Percentiles rank a stretch among this genome's conserved stretches.
phyloP scores from a whole-genome alignment of 2,888 invertebrate genomes.

The Temnothorax unifasciatus region DNA sequence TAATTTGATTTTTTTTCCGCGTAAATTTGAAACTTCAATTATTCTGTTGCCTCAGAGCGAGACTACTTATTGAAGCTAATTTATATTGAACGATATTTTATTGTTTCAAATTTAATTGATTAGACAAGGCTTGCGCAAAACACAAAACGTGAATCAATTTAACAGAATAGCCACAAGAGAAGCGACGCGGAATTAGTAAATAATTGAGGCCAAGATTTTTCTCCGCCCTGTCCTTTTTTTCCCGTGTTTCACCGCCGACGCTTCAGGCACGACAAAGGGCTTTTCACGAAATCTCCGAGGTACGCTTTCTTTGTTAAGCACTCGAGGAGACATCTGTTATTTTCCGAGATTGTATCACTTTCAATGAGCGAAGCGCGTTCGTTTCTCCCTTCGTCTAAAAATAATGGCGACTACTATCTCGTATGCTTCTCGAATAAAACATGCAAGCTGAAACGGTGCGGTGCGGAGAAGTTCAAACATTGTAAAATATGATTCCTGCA shows the following conservation, averaged over 20 bases:
- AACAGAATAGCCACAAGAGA: constrained; percentile 7
- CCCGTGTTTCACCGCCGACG: constrained; percentile 63
- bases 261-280: constrained; percentile 75
- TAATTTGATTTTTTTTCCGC: not conserved
- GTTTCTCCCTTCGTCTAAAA: constrained; percentile 60
- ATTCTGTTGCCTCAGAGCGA: not conserved
- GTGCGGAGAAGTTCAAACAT: not conserved
- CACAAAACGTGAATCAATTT: constrained; percentile 25
- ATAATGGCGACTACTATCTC: constrained; percentile 59
- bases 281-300: constrained; percentile 74
- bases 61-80: not conserved
- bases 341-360: constrained; percentile 77
- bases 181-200: constrained; percentile 65
- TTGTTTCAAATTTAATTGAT: not conserved
- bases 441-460: constrained; percentile 13
- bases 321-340: constrained; percentile 77
- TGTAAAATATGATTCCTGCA: not conserved
- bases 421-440: constrained; percentile 38
- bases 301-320: constrained; percentile 76
- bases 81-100: not conserved
- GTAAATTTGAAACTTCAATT: not conserved
- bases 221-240: constrained; percentile 52
- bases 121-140: not conserved
- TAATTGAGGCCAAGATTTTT: constrained; percentile 67
- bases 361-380: constrained; percentile 68